Evolutionary conservation across 2,113 vertebrate genomes (phyloP), one percentile per base, ranked within the genome.

Genomic region (Coracopsis vasa): DNA sequence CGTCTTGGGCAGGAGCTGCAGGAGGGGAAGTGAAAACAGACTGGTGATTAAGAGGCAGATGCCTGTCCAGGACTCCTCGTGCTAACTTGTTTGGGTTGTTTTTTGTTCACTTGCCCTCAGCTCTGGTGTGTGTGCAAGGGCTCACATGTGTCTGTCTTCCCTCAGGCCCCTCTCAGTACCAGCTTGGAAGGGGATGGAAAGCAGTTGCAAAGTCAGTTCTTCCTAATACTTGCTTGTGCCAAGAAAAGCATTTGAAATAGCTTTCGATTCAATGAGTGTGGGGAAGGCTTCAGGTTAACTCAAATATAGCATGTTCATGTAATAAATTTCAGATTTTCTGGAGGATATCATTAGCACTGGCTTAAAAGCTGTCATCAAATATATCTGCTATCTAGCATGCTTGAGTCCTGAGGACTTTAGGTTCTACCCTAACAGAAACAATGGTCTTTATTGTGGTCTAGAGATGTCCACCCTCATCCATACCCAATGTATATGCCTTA

Each of bases 1-100:
- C 15, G 31, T 48, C 51, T 85, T 0, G 0, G 27, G 28, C 31
- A 2, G 4, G 62, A 90, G 28, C 41, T 91, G 37, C 54, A 62
- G 48, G 75, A 92, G 37, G 13, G 87, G 94, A 97, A 97, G 84
- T 90, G 92, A 90, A 67, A 96, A 58, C 58, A 91, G 83, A 86
- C 80, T 25, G 73, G 56, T 80, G 54, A 60, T 71, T 54, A 81
- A 37, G 7, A 58, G 75, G 27, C 89, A 69, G 77, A 81, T 87
- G 83, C 35, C 42, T 48, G 24, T 69, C 54, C 56, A 73, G 56
- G 41, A 37, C 41, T 79, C 11, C 35, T 51, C 29, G 48, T 79
- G 65, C 51, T 67, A n/a, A 35, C 31, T 50, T 53, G 5, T 42
- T 35, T 20, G 25, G 9, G 8, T 27, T 13, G 16, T 71, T 27